Base-by-base conservation (phyloP, 2,113 vertebrate species). In the Ageneiosus marmoratus region DNA sequence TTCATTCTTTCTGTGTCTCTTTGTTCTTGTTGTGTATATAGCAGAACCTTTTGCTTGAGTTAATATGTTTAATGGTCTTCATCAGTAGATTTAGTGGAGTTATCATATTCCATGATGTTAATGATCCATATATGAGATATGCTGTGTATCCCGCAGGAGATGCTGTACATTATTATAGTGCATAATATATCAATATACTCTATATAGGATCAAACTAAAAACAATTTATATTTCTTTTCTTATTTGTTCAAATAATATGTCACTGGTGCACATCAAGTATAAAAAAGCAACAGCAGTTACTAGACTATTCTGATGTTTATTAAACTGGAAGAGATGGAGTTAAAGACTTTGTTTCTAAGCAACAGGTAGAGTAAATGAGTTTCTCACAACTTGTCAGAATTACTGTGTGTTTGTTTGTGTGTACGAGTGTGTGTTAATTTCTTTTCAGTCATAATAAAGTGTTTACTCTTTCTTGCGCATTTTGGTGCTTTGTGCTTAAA, bases 301-400 rank as follows among this genome's bases (percentile, higher is more conserved):
- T 37, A 37, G 67, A 24, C 15, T 67, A 67, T 37, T 37, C 16
- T 67, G 63, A 22, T 37, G 9, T 16, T 22, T 67, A 37, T 67
- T 20, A 67, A 27, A 24, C 24, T 27, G 50, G 69, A 6, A 44
- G 51, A 70, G 62, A 34, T 34, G 53, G 48, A 56, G 65, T 27
- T 56, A n/a, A 70, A 70, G 32, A 53, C 79, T 81, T 46, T 44
- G 79, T 81, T 81, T 81, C 79, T 81, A 70, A 81, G 79, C 79
- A 81, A 81, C 79, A 81, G 79, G 79, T 80, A 65, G 48, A 80
- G 34, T 53, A 70, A 55, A 81, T 81, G 50, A 44, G 22, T 44
- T 70, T 80, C 79, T 70, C 48, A 46, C 63, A 37, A 65, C 62
- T 32, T 37, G 48, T 37, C 37, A 27, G 63, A 51, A 44, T 41